Base-by-base conservation (phyloP, 1,140 invertebrate genomes). In the Popillia japonica region DNA sequence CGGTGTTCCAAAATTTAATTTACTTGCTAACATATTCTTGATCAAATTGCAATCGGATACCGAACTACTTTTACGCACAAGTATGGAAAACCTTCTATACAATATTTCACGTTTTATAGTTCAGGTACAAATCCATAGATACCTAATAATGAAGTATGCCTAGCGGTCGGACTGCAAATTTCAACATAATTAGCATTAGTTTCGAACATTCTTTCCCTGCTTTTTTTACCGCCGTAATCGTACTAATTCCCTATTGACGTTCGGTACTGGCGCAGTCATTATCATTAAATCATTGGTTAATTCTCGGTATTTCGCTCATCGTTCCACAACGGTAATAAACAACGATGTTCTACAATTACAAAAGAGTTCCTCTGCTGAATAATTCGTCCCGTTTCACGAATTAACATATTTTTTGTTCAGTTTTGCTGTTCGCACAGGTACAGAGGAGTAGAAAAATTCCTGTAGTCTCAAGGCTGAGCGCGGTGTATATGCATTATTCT, bases 351-450 rank as follows among this genome's bases (percentile, higher is more conserved):
- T 77, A 79, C 75, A 20, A 64, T 64, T 64, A 64, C 61, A 64
- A 64, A 64, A 27, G 61, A 64, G 79, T 77, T 78, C 61, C 17
- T 64, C 61, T 81, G 77, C 80, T 82, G 80, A 82, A 82, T 81
- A 78, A 82, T 82, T 82, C 80, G 78, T 74, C 61, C 72, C 77
- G 78, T 79, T 78, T 78, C 79, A 82, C 72, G 76, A 78, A 81
- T 83, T 83, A 80, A 82, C 81, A 83, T 80, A 82, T 83, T 83
- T 83, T 79, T 73, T 64, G 64, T 68, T 64, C 64, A 75, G 79
- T 78, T 79, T 77, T 64, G 61, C 61, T 20, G 61, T 64, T 64
- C 61, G 78, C 77, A 42, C 80, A 83, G 81, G 82, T 83, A 83
- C 77, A 78, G 79, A 78, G 80, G 61, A 64, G 61, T 48, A 48